phyloP scores from a whole-genome alignment of 2,888 invertebrate genomes.

The Mythimna pallens region DNA sequence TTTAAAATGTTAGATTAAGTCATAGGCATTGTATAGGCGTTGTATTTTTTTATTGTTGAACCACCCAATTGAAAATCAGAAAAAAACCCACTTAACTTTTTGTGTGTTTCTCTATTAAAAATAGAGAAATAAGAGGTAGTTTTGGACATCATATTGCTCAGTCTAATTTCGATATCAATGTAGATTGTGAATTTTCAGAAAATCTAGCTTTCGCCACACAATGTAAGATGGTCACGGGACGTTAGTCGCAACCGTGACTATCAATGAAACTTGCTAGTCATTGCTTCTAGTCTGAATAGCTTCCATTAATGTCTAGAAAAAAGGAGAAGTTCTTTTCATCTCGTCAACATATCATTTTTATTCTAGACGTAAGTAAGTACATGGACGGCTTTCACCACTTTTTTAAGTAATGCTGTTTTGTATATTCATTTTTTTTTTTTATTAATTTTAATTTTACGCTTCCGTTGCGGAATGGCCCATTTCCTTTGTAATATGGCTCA shows the following conservation, averaged over 20 bases:
- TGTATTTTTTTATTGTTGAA: too few species aligned
- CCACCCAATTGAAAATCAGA: too few species aligned
- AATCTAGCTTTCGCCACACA: conserved; percentile 36
- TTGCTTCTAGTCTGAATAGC: conserved; percentile 11
- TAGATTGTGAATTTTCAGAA: conserved; percentile 16
- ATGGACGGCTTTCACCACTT: neutral
- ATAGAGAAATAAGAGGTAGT: neutral
- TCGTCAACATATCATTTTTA: conserved; percentile 11
- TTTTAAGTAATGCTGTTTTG: neutral
- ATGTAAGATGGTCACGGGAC: neutral
- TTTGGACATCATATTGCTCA: neutral
- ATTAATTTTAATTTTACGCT: neutral
- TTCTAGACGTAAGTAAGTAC: neutral
- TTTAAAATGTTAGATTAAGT: neutral
- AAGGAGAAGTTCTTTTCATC: neutral
- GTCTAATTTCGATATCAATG: conserved; percentile 8
- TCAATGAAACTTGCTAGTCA: conserved; percentile 29
- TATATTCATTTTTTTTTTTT: neutral
- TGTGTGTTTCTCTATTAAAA: neutral
- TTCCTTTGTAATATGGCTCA: neutral
- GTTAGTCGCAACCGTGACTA: conserved; percentile 10
- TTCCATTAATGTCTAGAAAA: conserved; percentile 24
- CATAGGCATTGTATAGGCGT: neutral
- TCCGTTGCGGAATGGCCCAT: neutral
- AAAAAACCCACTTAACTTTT: neutral